Evolutionary conservation across 2,797 vertebrate species (phyloP).

Genomic region (Chelon labrosus): DNA sequence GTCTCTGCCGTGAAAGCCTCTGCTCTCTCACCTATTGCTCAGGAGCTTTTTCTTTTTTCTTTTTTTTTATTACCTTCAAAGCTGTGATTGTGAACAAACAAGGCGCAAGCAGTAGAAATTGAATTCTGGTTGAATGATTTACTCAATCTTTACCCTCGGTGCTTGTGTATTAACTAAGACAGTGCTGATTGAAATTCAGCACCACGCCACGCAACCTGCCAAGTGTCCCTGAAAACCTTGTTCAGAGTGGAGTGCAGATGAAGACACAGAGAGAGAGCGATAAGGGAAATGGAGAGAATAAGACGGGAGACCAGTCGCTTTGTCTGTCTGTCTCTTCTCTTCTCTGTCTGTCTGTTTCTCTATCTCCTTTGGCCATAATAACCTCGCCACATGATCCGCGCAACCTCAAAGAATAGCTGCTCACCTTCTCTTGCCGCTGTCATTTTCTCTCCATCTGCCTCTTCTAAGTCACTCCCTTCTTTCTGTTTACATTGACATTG

Average conservation of each 20-base stretch:
- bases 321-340: slow-evolving; percentile 40
- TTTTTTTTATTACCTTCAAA: slow-evolving; percentile 22
- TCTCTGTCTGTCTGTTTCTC: slow-evolving; percentile 28
- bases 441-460: slow-evolving; percentile 45
- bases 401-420: slow-evolving; percentile 41
- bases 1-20: slow-evolving; percentile 25
- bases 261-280: slow-evolving; percentile 56
- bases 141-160: slow-evolving; percentile 41
- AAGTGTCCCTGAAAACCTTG: slow-evolving; percentile 71
- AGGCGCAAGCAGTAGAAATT: slow-evolving; percentile 37
- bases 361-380: slow-evolving; percentile 47
- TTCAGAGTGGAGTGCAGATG: slow-evolving; percentile 67
- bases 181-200: slow-evolving; percentile 67
- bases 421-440: slow-evolving; percentile 45
- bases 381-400: slow-evolving; percentile 63
- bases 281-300: slow-evolving; percentile 51
- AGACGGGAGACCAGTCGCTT: slow-evolving; percentile 35
- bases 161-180: slow-evolving; percentile 64
- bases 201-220: slow-evolving; percentile 53
- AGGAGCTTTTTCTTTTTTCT: slow-evolving; percentile 8
- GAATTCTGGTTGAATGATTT: slow-evolving; percentile 56
- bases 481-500: slow-evolving; percentile 14
- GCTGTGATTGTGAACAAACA: slow-evolving; percentile 56
- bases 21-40: slow-evolving; percentile 5
- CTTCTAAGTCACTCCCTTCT: slow-evolving; percentile 40